These are phyloP conservation scores for Eleginops maclovinus DNA, from an alignment of 2,113 vertebrate genomes.

Conservation along the genomic window DNA sequence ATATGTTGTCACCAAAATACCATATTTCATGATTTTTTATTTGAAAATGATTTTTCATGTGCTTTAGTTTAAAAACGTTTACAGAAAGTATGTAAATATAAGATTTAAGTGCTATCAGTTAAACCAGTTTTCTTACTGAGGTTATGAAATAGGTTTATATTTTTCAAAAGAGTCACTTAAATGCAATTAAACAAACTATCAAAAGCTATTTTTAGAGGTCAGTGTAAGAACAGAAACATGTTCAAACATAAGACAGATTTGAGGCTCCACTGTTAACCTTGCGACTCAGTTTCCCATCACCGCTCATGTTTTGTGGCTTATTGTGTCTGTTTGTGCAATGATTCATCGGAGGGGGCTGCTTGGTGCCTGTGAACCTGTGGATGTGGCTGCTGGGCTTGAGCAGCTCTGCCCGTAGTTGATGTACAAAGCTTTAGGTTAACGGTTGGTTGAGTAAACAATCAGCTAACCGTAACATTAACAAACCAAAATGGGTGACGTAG, in stretches of 20 bases:
- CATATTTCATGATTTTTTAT: conserved; percentile 36
- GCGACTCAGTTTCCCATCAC: conserved; percentile 46
- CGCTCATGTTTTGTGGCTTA: conserved; percentile 46
- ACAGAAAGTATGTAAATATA: not conserved
- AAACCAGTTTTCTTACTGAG: not conserved
- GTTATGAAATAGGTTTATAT: not conserved
- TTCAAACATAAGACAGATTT: not conserved
- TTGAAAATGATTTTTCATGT: conserved; percentile 9
- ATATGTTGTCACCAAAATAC: conserved; percentile 63
- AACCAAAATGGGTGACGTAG: conserved; percentile 24
- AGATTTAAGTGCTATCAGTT: not conserved
- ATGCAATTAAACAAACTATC: not conserved
- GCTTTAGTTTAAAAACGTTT: not conserved
- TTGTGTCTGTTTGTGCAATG: conserved; percentile 66
- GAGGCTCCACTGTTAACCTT: conserved; percentile 5
- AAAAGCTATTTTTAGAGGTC: not conserved
- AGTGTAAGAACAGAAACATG: conserved; percentile 9
- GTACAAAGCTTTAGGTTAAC: conserved; percentile 32
- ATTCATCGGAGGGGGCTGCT: conserved; percentile 59
- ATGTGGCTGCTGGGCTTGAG: conserved; percentile 22
- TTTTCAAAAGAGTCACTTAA: not conserved
- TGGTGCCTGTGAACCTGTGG: conserved; percentile 36
- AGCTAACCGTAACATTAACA: conserved; percentile 46
- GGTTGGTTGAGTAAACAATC: conserved; percentile 37
- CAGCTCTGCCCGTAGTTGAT: conserved; percentile 36